Base-by-base conservation (phyloP, 2,113 vertebrate species). In the Protobothrops mucrosquamatus region DNA sequence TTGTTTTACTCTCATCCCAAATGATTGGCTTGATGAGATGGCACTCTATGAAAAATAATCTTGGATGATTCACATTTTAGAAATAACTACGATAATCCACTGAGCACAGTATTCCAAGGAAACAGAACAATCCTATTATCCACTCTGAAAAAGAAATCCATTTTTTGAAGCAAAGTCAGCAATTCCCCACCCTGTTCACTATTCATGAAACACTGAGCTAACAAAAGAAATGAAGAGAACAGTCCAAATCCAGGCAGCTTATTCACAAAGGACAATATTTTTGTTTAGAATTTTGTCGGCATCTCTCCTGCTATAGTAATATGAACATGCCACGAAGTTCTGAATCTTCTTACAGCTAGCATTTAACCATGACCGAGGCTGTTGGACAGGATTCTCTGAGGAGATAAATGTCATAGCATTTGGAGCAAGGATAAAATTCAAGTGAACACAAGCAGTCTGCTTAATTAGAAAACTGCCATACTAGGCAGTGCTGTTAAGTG, bases 401-500 rank as follows among this genome's bases (percentile, higher is more conserved):
- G 85, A 51, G 39, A 34, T 61, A 12, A 54, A 74, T 52, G 61
- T 0, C 0, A 18, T 18, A 2, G 2, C 3, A 85, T 91, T 88
- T 89, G 64, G 29, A 88, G 86, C 52, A 91, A 34, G 24, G 61
- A 56, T 22, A 52, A 81, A 92, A 57, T n/a, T 39, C 24, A 74
- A 43, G 89, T 52, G 46, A 87, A 61, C 4, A 24, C 14, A 89
- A 92, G 90, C n/a, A 89, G 87, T 5, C 52, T 74, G 55, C 46
- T 88, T 92, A 10, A 91, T 92, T 64, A 48, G 91, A 57, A 93
- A 81, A 90, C 20, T 74, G 64, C 26, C 61, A 87, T 55, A 18
- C 26, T n/a, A 89, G 89, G 46, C 59, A 54, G 39, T 11, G 74
- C 51, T 59, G 23, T 64, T n/a, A 8, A 61, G 22, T 24, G 34